phyloP scores from a whole-genome alignment of 2,888 invertebrate genomes.

The Myathropa florea region DNA sequence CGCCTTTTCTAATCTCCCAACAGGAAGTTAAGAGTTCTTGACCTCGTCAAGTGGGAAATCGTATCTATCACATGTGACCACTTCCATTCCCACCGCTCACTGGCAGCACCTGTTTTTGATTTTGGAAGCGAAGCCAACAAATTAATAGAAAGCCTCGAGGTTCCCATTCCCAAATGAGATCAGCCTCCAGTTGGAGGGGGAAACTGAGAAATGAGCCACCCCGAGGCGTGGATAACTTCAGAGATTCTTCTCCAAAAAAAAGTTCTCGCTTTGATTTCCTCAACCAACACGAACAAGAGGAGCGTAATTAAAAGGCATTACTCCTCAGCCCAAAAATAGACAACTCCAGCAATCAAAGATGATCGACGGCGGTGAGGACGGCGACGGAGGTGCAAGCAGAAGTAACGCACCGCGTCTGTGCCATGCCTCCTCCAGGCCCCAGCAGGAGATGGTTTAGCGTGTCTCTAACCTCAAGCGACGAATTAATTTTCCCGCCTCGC shows the following conservation, averaged over 20 bases:
- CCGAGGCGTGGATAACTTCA: too few relatives aligned
- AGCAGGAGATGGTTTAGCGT: neutral
- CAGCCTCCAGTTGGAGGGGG: neutral
- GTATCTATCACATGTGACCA: neutral
- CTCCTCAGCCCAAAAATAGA: slow-evolving; percentile 30
- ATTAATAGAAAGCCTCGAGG: neutral
- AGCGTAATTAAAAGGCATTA: slow-evolving; percentile 24
- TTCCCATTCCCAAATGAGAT: slow-evolving; percentile 28
- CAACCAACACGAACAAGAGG: slow-evolving; percentile 35
- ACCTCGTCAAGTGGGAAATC: slow-evolving; percentile 33
- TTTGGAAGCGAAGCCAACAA: slow-evolving; percentile 7
- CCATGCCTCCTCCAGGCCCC: neutral
- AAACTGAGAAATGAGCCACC: neutral
- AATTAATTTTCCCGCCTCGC: slow-evolving; percentile 39
- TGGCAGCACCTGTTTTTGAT: slow-evolving; percentile 33
- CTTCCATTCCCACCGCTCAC: slow-evolving; percentile 8
- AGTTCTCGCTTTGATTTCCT: neutral
- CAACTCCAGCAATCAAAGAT: slow-evolving; percentile 6
- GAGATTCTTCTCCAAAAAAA: neutral
- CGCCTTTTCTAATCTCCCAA: slow-evolving; percentile 1
- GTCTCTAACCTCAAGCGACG: slow-evolving; percentile 42
- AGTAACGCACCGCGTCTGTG: neutral
- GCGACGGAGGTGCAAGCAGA: neutral
- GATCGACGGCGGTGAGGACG: neutral
- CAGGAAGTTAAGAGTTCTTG: slow-evolving; percentile 40